Base-by-base conservation (phyloP, 2,888 invertebrate genomes). In the Leucoptera coffeella region DNA sequence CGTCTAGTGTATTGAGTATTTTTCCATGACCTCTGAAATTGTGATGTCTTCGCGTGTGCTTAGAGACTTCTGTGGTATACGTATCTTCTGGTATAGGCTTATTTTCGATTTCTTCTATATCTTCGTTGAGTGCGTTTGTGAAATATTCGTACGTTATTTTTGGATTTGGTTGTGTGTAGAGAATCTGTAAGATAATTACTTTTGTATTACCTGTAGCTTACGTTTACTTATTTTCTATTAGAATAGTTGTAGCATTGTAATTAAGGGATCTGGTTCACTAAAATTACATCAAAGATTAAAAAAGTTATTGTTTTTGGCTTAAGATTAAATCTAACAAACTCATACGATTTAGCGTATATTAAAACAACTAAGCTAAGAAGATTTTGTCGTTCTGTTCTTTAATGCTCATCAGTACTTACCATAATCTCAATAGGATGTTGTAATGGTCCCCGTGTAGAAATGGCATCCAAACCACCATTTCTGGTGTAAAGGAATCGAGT, bases 121-220 rank as follows among this genome's bases (percentile, higher is more conserved):
- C 59, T 34, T 53, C 52, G 28, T 61, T 48, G 27, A 74, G 49
- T 26, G 83, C 69, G 26, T 90, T 88, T 19, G 91, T 64, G 35
- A 87, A 81, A 51, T 91, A 93, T 47, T 90, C 87, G 50, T 93
- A 93, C 50, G 86, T 85, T 37, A 93, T 82, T n/a, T 86, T 92
- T 1, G 86, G 85, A 61, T 91, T 92, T 24, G 80, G 74, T 50
- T 87, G 82, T 38, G 87, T 84, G 39, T 81, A 85, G 30, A 88
- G 75, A 37, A 92, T 76, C 90, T 91, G 58, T 14, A 57, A 58
- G 5, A 11, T 21, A 21, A 8, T 21, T 5, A 4, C 5, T 21
- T 21, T 21, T 21, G 4, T 9, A 5, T 21, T 21, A 9, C 8
- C 8, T 9, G 10, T 8, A 9, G 8, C 5, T 8, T 9, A 9